A percentile compares a stretch with the other conserved stretches of the same genome.
Evolutionary conservation across 1,140 invertebrate species (phyloP).

Genomic region (Drosophila busckii): DNA sequence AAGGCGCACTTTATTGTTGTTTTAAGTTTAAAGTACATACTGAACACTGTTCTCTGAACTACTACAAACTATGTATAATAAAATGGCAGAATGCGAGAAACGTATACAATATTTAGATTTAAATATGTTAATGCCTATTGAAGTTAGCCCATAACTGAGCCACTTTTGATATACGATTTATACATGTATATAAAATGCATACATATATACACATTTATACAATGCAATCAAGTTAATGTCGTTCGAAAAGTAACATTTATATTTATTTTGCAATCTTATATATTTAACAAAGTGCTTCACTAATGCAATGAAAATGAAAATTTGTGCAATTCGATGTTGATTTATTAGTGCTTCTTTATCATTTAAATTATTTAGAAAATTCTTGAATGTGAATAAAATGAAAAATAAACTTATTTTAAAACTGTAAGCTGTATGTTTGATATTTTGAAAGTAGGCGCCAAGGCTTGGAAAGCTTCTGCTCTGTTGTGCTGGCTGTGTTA

Average conservation of each 20-base stretch:
- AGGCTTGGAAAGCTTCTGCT: no score
- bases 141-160: slow-evolving; percentile 41
- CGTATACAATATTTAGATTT: slow-evolving; percentile 52
- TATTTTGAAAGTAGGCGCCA: no score
- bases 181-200: slow-evolving; percentile 28
- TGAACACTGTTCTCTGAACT: slow-evolving; percentile 48
- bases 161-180: slow-evolving; percentile 57
- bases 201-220: slow-evolving; percentile 32
- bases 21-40: slow-evolving; percentile 54
- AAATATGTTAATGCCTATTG: slow-evolving; percentile 48
- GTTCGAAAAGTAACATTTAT: slow-evolving; percentile 44
- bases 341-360: slow-evolving; percentile 50
- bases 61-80: no score
- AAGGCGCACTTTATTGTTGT: slow-evolving; percentile 44
- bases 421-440: slow-evolving; percentile 17
- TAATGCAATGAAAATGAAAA: slow-evolving; percentile 27
- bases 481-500: no score
- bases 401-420: slow-evolving; percentile 49
- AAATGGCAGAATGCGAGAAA: slow-evolving; percentile 39
- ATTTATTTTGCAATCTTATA: slow-evolving; percentile 55
- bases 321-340: slow-evolving; percentile 57
- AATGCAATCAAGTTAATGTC: slow-evolving; percentile 33
- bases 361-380: slow-evolving; percentile 61
- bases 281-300: slow-evolving; percentile 43
- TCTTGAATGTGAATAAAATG: slow-evolving; percentile 58